These are phyloP conservation scores for Phalacrocorax carbo DNA, from an alignment of 2,113 vertebrate genomes.

Conservation along the genomic window DNA sequence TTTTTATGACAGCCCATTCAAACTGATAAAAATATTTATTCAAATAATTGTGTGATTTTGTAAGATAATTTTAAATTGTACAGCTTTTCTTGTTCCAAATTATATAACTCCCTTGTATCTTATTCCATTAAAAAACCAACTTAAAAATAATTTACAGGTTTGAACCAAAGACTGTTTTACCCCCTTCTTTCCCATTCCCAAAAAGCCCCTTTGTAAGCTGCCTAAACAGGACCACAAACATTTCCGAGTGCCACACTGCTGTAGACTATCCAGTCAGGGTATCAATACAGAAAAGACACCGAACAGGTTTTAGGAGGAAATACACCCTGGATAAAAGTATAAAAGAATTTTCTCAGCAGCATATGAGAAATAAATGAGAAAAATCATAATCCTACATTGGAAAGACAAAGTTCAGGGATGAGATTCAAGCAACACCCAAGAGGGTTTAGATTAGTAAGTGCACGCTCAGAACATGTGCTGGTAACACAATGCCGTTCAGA, in stretches of 20 bases:
- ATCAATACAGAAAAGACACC: background rate
- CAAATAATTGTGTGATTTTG: background rate
- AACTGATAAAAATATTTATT: background rate
- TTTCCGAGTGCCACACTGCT: background rate
- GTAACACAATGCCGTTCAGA: background rate
- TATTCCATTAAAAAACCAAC: background rate
- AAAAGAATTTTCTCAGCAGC: background rate
- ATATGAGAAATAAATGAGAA: background rate
- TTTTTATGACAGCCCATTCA: background rate
- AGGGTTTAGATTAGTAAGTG: background rate
- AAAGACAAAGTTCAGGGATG: background rate
- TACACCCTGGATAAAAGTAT: background rate
- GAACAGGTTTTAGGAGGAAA: background rate
- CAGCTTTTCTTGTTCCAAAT: background rate
- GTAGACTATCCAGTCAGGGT: background rate
- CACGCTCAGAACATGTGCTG: background rate
- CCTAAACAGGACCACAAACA: background rate
- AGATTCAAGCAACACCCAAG: background rate
- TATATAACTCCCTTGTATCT: background rate
- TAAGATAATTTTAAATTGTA: background rate
- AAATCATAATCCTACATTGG: background rate
- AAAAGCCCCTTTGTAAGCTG: background rate
- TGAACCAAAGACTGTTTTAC: background rate
- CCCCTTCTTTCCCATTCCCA: background rate
- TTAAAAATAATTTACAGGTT: background rate